These are phyloP conservation scores for Rhodeus uyekii DNA, from an alignment of 2,797 vertebrate genomes.

Conservation along the genomic window DNA sequence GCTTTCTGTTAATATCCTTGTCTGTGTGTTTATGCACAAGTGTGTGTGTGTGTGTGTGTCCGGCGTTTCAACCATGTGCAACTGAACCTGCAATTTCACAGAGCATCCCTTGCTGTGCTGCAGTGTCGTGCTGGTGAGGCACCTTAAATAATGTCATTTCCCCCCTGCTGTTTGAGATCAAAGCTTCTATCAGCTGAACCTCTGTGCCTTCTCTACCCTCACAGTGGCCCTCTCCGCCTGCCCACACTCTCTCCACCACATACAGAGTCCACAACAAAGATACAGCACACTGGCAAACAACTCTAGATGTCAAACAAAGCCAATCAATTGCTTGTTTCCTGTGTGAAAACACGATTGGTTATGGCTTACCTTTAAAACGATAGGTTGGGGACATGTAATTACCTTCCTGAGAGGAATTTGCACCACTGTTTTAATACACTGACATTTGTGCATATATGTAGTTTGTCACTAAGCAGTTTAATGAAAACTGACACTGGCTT, in stretches of 20 bases:
- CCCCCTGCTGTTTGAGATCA: conserved; percentile 60
- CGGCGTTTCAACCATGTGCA: conserved; percentile 46
- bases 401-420: conserved; percentile 41
- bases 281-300: conserved; percentile 47
- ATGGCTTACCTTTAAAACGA: conserved; percentile 58
- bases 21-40: conserved; percentile 44
- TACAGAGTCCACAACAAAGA: conserved; percentile 50
- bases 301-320: conserved; percentile 63
- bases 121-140: conserved; percentile 35
- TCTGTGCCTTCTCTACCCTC: conserved; percentile 44
- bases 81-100: conserved; percentile 59
- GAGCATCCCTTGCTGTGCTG: conserved; percentile 52
- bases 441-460: conserved; percentile 24
- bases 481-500: conserved; percentile 18
- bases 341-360: conserved; percentile 47
- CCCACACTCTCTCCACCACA: conserved; percentile 32
- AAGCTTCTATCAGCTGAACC: conserved; percentile 57
- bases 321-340: conserved; percentile 59
- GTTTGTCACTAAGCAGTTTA: conserved; percentile 21
- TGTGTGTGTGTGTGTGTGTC: conserved; percentile 44
- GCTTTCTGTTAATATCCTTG: conserved; percentile 35
- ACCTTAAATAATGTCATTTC: conserved; percentile 65
- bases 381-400: conserved; percentile 54
- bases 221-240: conserved; percentile 36
- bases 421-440: conserved; percentile 7